Conservation (phyloP, 2,113 vertebrate species). For the Tiliqua scincoides region DNA sequence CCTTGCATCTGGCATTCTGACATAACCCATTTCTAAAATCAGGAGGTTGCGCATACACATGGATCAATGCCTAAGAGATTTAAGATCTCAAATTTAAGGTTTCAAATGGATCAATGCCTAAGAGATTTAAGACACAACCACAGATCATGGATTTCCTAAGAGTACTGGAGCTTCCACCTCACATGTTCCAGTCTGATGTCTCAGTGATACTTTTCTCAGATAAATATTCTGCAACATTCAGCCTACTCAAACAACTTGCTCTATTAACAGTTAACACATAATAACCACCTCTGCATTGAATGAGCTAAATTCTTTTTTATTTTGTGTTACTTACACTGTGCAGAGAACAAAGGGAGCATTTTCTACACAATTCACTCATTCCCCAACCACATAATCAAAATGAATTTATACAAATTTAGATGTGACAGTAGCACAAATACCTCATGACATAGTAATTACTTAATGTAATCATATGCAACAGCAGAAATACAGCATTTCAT, state of each 20-base stretch:
- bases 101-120: neutral
- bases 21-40: too few species aligned
- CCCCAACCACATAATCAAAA: neutral
- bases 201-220: neutral
- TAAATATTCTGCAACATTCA: neutral
- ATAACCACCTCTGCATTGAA: neutral
- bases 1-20: too few species aligned
- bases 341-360: neutral
- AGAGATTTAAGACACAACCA: neutral
- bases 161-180: neutral
- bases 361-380: neutral
- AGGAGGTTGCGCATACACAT: too few species aligned
- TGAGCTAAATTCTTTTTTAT: neutral
- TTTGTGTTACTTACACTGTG: neutral
- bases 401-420: neutral
- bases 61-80: too few species aligned
- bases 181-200: too few species aligned
- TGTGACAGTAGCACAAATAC: neutral
- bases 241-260: neutral
- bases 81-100: too few species aligned
- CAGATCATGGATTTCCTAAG: neutral
- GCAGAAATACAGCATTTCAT: neutral
- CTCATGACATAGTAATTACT: neutral
- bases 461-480: neutral
- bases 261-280: neutral